Conservation (phyloP, 2,797 vertebrate genomes). For the Ctenopoma multispine region DNA sequence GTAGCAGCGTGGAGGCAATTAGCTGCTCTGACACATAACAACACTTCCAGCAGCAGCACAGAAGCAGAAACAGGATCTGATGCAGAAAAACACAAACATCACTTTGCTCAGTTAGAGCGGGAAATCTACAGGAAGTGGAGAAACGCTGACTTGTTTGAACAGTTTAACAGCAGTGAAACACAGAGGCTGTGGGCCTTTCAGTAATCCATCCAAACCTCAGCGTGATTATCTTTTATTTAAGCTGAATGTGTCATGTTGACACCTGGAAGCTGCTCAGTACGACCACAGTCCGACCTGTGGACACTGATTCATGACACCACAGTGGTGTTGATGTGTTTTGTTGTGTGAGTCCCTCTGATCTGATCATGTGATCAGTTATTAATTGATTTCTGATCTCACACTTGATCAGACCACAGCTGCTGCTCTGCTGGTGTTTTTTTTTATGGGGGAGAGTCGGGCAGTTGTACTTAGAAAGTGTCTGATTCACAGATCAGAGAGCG, state of each 20-base stretch:
- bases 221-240: no score
- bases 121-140: neutral
- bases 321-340: no score
- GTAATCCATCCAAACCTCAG: no score
- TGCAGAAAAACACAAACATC: constrained; percentile 10
- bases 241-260: no score
- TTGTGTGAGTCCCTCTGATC: neutral
- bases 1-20: constrained; percentile 29
- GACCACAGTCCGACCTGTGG: no score
- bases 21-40: constrained; percentile 40
- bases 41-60: constrained; percentile 10
- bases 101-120: neutral
- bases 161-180: neutral
- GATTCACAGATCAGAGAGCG: constrained; percentile 46
- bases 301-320: no score
- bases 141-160: neutral
- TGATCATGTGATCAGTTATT: neutral
- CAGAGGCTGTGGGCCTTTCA: no score
- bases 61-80: constrained; percentile 37
- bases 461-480: constrained; percentile 4
- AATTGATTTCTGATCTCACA: neutral
- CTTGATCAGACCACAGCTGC: neutral
- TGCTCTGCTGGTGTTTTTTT: constrained; percentile 12
- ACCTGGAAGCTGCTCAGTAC: no score
- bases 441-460: neutral